Conservation (phyloP, 2,113 vertebrate genomes). For the Origma solitaria region DNA sequence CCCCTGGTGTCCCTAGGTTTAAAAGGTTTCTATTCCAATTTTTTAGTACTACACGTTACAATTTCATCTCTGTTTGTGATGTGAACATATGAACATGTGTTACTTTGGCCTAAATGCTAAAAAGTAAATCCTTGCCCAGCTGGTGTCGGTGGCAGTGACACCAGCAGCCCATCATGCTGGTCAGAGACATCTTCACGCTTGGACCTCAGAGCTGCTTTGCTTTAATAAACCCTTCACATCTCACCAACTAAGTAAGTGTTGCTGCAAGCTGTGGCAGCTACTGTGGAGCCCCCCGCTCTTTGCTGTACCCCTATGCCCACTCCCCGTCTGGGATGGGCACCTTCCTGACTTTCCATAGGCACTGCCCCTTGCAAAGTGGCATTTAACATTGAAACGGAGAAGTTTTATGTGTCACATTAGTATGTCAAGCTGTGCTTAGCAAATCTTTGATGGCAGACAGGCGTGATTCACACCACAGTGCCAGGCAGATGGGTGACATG, state of each 20-base stretch:
- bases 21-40: background rate
- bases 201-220: background rate
- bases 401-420: background rate
- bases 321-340: background rate
- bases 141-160: background rate
- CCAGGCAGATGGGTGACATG: constrained; percentile 51
- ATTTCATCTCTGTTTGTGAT: background rate
- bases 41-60: background rate
- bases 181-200: background rate
- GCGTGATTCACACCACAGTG: background rate
- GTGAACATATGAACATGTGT: background rate
- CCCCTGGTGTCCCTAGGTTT: background rate
- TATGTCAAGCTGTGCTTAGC: background rate
- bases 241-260: background rate
- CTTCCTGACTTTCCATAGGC: background rate
- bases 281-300: background rate
- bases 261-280: background rate
- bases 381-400: background rate
- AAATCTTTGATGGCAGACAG: background rate
- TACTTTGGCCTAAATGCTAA: background rate
- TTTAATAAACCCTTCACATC: background rate
- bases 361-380: background rate
- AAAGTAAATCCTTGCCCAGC: background rate
- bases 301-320: rapidly evolving
- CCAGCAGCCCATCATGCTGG: background rate